Evolutionary conservation across 2,888 invertebrate genomes (phyloP), one percentile per base, ranked within the genome.

Genomic region (Macropis europaea): DNA sequence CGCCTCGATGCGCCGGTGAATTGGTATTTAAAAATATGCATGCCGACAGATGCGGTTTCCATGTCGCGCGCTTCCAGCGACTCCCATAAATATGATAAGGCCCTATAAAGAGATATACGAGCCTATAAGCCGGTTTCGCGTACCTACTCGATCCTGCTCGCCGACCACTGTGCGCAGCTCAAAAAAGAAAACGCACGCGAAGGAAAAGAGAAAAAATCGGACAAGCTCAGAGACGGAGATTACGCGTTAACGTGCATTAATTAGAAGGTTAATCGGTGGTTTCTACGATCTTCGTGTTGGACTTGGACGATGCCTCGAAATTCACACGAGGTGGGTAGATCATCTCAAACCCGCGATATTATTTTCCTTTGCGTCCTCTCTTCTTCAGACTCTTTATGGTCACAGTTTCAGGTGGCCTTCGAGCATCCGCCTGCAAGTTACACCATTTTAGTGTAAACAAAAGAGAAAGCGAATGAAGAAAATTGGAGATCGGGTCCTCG

Each of bases 1-100:
- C 6, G 47, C 36, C n/a, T 28, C 63, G 26, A 38, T 48, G 30
- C 48, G 45, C 50, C n/a, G 53, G 48, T 71, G 78, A 86, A 85
- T 87, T 86, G 82, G 85, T 87, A 87, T 87, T 87, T 87, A 87
- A 87, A 87, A 87, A 87, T 87, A 87, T 87, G 86, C 87, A 60
- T 43, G 81, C 79, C 82, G 82, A 85, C 82, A 78, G 85, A 87
- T 87, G 87, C 84, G 81, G 82, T 86, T 87, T 87, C 80, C 87
- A 83, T 87, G 87, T 87, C 82, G 85, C 81, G 77, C 81, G 77
- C 81, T 84, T 77, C 70, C 81, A 82, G 77, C 78, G 80, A 75
- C 82, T 74, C 83, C 86, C 87, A 87, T 87, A 87, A 87, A 87
- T 87, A 87, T 87, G 87, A 87, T 87, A 87, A 87, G 84, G 62